Percentiles rank a stretch among this genome's conserved stretches.
Conservation (phyloP, 2,113 vertebrate genomes). For the Anguilla rostrata region DNA sequence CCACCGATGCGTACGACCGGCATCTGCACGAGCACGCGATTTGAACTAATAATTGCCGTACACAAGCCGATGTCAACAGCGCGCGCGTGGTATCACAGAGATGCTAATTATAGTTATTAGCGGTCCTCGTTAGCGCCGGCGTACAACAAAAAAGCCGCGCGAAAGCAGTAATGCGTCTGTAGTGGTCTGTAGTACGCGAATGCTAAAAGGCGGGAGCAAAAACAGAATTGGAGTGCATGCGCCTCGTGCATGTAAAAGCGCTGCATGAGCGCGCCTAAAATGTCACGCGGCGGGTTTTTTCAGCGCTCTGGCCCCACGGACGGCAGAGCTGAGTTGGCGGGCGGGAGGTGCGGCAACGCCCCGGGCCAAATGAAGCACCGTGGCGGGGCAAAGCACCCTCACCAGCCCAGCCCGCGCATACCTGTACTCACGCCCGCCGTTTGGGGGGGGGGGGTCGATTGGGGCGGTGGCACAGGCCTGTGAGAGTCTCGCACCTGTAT, state of each 20-base stretch:
- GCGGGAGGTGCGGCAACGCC: too few species aligned
- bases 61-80: background rate
- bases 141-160: background rate
- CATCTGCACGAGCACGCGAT: background rate
- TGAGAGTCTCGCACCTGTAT: too few species aligned
- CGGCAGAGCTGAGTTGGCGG: too few species aligned
- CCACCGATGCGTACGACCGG: background rate
- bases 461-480: too few species aligned
- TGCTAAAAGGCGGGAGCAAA: background rate
- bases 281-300: background rate
- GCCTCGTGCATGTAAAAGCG: background rate
- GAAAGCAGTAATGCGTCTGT: background rate
- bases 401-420: too few species aligned
- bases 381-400: too few species aligned
- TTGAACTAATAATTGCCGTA: constrained; percentile 10
- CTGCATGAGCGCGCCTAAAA: background rate
- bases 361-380: too few species aligned
- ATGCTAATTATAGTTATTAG: constrained; percentile 13
- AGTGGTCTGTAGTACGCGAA: background rate
- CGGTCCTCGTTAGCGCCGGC: background rate
- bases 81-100: background rate
- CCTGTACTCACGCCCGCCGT: too few species aligned
- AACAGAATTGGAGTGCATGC: background rate
- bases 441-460: too few species aligned
- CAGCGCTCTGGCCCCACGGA: background rate